Conservation (phyloP, 2,113 vertebrate species). For the Vicugna pacos region DNA sequence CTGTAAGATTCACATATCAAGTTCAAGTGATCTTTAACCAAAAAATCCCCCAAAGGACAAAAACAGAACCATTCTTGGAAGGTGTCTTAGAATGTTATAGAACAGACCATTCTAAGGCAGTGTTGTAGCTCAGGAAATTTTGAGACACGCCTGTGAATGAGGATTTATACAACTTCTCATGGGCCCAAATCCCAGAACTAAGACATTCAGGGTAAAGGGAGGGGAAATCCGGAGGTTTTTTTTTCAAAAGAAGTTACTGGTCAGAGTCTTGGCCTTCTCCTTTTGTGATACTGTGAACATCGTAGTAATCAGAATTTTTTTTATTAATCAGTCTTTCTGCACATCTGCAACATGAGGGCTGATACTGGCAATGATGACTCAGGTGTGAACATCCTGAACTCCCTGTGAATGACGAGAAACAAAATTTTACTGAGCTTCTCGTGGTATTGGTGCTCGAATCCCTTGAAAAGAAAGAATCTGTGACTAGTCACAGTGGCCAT, state of each 20-base stretch:
- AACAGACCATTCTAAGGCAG: not conserved
- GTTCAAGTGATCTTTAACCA: not conserved
- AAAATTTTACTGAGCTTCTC: not conserved
- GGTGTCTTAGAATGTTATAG: not conserved
- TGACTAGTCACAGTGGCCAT: not conserved
- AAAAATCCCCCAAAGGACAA: not conserved
- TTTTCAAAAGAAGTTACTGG: not conserved
- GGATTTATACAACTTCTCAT: not conserved
- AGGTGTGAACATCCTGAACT: not conserved
- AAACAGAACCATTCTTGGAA: not conserved
- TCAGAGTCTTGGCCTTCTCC: not conserved
- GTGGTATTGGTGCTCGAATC: not conserved
- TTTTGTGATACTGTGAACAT: not conserved
- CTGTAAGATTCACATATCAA: not conserved
- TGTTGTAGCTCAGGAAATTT: not conserved
- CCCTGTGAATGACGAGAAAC: not conserved
- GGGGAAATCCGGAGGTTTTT: not conserved
- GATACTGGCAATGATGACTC: not conserved
- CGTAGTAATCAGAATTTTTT: not conserved
- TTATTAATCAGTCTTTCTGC: not conserved
- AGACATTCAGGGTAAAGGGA: not conserved
- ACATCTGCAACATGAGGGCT: not conserved
- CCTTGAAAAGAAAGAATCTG: not conserved
- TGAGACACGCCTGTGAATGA: not conserved
- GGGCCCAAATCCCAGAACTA: not conserved